Percentiles rank a stretch among this genome's conserved stretches.
phyloP scores from a whole-genome alignment of 2,113 vertebrate genomes.

The Phodopus roborovskii region DNA sequence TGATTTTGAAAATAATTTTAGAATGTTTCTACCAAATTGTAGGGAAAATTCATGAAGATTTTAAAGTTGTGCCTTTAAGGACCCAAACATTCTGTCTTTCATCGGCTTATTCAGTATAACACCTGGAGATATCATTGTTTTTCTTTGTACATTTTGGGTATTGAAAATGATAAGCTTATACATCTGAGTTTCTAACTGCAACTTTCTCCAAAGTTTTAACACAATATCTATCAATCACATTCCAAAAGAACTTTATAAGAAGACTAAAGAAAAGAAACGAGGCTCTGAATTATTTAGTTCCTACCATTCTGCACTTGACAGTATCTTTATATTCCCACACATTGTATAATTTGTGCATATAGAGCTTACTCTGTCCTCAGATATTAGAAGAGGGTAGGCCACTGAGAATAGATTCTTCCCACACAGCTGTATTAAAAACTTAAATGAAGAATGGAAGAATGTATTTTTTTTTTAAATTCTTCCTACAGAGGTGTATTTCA shows the following conservation, averaged over 20 bases:
- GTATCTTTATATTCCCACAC: neutral
- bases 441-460: constrained; percentile 24
- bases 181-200: constrained; percentile 56
- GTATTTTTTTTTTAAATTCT: neutral
- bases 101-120: neutral
- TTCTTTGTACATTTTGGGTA: neutral
- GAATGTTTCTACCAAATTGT: neutral
- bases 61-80: rapidly evolving
- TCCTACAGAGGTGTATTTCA: constrained; percentile 47
- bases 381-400: neutral
- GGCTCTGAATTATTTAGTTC: constrained; percentile 56
- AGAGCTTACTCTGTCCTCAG: constrained; percentile 50
- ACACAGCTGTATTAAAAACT: constrained; percentile 35
- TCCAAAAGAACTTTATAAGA: constrained; percentile 66
- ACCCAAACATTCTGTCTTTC: neutral
- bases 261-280: constrained; percentile 53
- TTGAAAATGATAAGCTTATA: constrained; percentile 48
- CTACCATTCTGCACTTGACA: constrained; percentile 57
- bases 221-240: constrained; percentile 75
- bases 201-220: constrained; percentile 37
- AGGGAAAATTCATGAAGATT: neutral
- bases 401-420: constrained; percentile 51
- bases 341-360: constrained; percentile 33
- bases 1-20: neutral
- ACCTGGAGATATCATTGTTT: constrained; percentile 1